phyloP scores from a whole-genome alignment of 2,797 vertebrate genomes.

The Simalia tracyae region DNA sequence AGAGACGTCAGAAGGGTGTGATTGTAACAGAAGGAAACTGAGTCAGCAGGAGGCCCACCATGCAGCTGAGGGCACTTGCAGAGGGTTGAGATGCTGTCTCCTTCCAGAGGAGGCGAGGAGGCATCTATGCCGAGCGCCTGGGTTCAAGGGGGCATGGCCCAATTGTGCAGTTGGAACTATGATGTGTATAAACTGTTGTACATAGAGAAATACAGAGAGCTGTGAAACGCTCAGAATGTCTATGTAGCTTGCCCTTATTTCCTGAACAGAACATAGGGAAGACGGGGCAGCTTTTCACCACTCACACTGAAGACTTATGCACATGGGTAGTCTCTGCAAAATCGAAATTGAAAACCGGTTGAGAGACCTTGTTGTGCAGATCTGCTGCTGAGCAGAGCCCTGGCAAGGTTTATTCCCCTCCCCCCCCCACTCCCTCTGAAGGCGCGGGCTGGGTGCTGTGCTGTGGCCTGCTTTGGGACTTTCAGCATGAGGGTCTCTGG shows the following conservation, averaged over 20 bases:
- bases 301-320: background rate
- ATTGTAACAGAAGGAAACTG: background rate
- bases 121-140: too few relatives aligned
- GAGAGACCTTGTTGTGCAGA: background rate
- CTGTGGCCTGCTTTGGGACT: background rate
- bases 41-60: background rate
- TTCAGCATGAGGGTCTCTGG: background rate
- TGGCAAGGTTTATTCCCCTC: background rate
- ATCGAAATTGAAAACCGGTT: background rate
- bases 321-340: background rate
- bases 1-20: background rate
- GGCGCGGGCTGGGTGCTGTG: background rate
- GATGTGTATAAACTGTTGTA: slow-evolving; percentile 7
- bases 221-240: background rate
- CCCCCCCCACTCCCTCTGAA: background rate
- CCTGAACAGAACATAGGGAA: background rate
- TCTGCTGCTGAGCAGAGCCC: background rate
- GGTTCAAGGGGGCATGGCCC: background rate
- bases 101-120: background rate
- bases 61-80: too few relatives aligned
- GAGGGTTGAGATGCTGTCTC: too few relatives aligned
- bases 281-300: background rate
- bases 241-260: background rate
- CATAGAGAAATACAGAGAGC: slow-evolving; percentile 22
- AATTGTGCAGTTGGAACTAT: background rate